Evolutionary conservation across 2,797 vertebrate species (phyloP), one percentile per base, ranked within the genome.

Genomic region (Allobates femoralis): DNA sequence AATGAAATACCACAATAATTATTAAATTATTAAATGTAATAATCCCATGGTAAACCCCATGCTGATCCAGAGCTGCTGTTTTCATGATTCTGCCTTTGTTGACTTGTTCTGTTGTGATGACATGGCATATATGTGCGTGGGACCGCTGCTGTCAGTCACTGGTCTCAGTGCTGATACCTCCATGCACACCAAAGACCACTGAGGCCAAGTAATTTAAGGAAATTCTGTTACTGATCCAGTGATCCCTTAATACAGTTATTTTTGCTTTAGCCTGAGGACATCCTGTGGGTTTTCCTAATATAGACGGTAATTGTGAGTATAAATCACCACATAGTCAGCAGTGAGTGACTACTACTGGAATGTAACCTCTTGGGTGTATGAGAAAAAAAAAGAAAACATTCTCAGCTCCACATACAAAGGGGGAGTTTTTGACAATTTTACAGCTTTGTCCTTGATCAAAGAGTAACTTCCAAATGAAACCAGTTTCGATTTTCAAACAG

Each of bases 401-500:
- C 85, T 30, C 34, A 81, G 71, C 69, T 50, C 73, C 55, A 79
- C 46, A 80, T 77, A 56, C 58, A 69, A 60, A 82, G 73, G 66
- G 75, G 41, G 67, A 80, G 76, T 80, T 80, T 84, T 83, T 80
- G 86, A 79, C 86, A 84, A 80, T 84, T 73, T 79, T 84, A 79
- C 86, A 84, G 64, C 75, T 83, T 74, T 84, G 75, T 87, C 81
- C 81, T 83, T 73, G 86, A 87, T 79, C 81, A 79, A 53, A 75
- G 56, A 84, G 81, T 83, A 87, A 67, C 46, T 85, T 86, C 73
- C 60, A 86, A 86, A 28, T 75, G 67, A 86, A 74, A 81, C 46
- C 60, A 82, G 85, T 71, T 86, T 86, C 51, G 71, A 19, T 83
- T 86, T 86, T 86, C 85, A 86, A 86, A 50, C 69, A 81, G 85